A percentile compares a stretch with the other conserved stretches of the same genome.
These are phyloP conservation scores for Leptopilina boulardi DNA, from an alignment of 1,140 invertebrate species.

Conservation along the genomic window DNA sequence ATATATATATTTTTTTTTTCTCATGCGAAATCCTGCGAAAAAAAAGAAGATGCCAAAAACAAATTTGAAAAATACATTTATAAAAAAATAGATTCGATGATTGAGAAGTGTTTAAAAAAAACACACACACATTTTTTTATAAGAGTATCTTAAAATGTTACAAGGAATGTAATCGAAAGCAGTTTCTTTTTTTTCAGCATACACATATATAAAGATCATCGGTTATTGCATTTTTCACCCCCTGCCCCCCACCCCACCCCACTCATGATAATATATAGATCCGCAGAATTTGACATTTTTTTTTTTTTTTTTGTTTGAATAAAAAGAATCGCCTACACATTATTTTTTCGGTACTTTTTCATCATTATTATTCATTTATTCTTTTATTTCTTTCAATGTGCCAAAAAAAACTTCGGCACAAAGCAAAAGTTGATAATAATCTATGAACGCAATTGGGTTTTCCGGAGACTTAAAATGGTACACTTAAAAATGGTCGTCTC, in stretches of 20 bases:
- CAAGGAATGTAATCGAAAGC: conserved; percentile 19
- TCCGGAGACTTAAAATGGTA: conserved; percentile 12
- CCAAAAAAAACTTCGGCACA: not conserved
- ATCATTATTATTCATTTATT: not conserved
- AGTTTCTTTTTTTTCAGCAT: not conserved
- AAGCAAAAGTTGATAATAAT: conserved; percentile 17
- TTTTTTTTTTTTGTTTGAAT: too few species aligned
- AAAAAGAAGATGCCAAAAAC: conserved; percentile 9
- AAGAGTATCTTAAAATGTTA: not conserved
- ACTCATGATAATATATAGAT: too few species aligned
- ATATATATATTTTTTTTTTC: too few species aligned
- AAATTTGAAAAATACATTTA: conserved; percentile 4
- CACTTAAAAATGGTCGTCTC: conserved; percentile 12
- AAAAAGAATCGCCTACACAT: not conserved
- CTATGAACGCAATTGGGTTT: conserved; percentile 5
- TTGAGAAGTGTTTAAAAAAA: not conserved
- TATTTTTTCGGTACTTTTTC: not conserved
- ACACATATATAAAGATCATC: not conserved
- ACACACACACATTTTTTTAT: not conserved
- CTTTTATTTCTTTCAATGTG: not conserved
- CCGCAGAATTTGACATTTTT: conserved; percentile 11
- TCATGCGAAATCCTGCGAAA: conserved; percentile 24
- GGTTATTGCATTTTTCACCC: not conserved
- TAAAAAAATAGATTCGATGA: conserved; percentile 18
- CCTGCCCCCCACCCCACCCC: too few species aligned